Evolutionary conservation across 1,140 invertebrate species (phyloP).

Genomic region (Spodoptera litura): DNA sequence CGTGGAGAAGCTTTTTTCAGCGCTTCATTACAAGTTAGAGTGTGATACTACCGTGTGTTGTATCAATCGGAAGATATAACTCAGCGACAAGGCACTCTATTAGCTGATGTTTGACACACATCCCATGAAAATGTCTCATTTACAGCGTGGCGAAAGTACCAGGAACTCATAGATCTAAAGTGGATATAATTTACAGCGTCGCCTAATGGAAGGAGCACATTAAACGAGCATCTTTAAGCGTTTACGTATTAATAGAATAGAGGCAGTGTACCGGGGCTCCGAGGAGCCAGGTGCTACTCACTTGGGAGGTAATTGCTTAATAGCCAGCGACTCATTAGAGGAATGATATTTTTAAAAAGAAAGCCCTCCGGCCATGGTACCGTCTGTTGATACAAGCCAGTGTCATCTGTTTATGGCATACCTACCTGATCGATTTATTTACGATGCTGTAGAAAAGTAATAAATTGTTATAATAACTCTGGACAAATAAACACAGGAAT

Average conservation of each 20-base stretch:
- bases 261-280: slow-evolving; percentile 51
- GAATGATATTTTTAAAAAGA: slow-evolving; percentile 58
- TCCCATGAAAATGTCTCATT: slow-evolving; percentile 50
- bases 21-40: neutral
- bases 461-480: no score
- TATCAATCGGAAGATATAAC: slow-evolving; percentile 40
- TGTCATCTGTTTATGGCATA: slow-evolving; percentile 8
- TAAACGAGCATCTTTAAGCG: slow-evolving; percentile 72
- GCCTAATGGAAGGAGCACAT: slow-evolving; percentile 80
- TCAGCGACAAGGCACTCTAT: slow-evolving; percentile 19
- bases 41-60: neutral
- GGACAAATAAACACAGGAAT: no score
- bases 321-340: slow-evolving; percentile 65
- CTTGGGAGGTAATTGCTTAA: slow-evolving; percentile 67
- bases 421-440: slow-evolving; percentile 7
- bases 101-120: slow-evolving; percentile 50
- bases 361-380: slow-evolving; percentile 18
- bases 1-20: neutral
- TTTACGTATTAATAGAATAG: slow-evolving; percentile 81
- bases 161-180: slow-evolving; percentile 66
- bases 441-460: no score
- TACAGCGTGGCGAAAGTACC: slow-evolving; percentile 65
- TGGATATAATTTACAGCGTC: slow-evolving; percentile 78
- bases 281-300: slow-evolving; percentile 69
- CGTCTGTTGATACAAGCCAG: slow-evolving; percentile 27